phyloP scores from a whole-genome alignment of 2,113 vertebrate genomes.

The Sceloporus tristichus region DNA sequence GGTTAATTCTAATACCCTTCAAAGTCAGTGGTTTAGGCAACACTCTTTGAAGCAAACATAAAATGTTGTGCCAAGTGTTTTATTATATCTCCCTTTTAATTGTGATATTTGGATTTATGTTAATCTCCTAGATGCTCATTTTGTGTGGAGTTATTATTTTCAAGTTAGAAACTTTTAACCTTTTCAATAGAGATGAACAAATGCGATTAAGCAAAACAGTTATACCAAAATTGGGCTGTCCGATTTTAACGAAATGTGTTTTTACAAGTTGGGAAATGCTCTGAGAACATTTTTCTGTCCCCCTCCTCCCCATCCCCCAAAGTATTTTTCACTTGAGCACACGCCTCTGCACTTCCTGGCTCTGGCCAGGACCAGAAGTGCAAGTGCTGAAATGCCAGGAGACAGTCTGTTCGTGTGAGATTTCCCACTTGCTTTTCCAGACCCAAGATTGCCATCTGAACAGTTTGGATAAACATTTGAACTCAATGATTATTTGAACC shows the following conservation, averaged over 20 bases:
- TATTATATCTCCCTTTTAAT: neutral
- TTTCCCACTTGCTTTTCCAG: conserved; percentile 31
- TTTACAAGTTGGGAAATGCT: conserved; percentile 28
- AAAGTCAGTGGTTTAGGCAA: neutral
- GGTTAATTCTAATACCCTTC: neutral
- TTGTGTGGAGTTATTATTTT: conserved; percentile 29
- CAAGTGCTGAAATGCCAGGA: conserved; percentile 52
- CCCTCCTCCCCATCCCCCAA: neutral
- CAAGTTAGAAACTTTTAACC: conserved; percentile 8
- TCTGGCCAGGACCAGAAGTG: conserved; percentile 50
- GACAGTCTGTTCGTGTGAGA: conserved; percentile 41
- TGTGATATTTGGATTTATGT: neutral
- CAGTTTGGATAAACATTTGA: conserved; percentile 9
- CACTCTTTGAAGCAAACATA: neutral
- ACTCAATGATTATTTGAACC: neutral
- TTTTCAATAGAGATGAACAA: neutral
- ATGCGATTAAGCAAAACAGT: conserved; percentile 5
- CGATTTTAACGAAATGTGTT: conserved; percentile 26
- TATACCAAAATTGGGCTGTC: neutral
- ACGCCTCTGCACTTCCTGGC: conserved; percentile 53
- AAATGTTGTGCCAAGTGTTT: neutral
- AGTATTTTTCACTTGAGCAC: conserved; percentile 33
- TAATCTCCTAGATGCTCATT: conserved; percentile 4
- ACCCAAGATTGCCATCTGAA: conserved; percentile 23
- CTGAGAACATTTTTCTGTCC: neutral